Base-by-base conservation (phyloP, 1,140 invertebrate genomes). In the Drosophila miranda region DNA sequence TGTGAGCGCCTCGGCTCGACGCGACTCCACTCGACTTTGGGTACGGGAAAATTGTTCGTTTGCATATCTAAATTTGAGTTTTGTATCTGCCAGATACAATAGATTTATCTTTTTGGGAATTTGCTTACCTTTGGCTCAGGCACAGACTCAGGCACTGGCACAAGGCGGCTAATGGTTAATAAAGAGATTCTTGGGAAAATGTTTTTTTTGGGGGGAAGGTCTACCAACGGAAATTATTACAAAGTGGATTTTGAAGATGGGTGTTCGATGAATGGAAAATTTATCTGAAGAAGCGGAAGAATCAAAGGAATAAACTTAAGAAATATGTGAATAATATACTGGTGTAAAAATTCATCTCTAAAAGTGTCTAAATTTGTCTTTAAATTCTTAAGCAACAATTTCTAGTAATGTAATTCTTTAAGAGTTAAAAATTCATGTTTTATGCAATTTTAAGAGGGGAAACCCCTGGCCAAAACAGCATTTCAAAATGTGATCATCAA, bases 11-110 rank as follows among this genome's bases (percentile, higher is more conserved):
- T 30, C 30, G 76, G 57, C 58, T 21, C 14, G 30, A 16, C 30
- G 38, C 30, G 52, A 13, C 11, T 34, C 30, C 3, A 34, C 30
- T 34, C 30, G 30, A 5, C 34, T 38, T 5, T 13, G 34, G 26
- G 21, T 42, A 42, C 62, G 72, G 42, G 43, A 71, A 74, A 82
- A 82, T 66, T 58, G 74, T 54, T 57, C 54, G 72, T 77, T 81
- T 86, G 81, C 81, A 84, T 86, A 87, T 81, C 82, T 86, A 86
- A 86, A 87, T 86, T 80, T 86, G 50, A 62, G 69, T 70, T 69
- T 84, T 77, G 68, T 77, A 83, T 70, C 75, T 76, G 52, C 19
- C 54, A 78, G 63, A 86, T 64, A 66, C 66, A 77, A 59, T 59
- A 74, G 58, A 79, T 75, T 75, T 74, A 78, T 61, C 55, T 52